A percentile compares a stretch with the other conserved stretches of the same genome.
Conservation (phyloP, 2,113 vertebrate genomes). For the Dasypus novemcinctus region DNA sequence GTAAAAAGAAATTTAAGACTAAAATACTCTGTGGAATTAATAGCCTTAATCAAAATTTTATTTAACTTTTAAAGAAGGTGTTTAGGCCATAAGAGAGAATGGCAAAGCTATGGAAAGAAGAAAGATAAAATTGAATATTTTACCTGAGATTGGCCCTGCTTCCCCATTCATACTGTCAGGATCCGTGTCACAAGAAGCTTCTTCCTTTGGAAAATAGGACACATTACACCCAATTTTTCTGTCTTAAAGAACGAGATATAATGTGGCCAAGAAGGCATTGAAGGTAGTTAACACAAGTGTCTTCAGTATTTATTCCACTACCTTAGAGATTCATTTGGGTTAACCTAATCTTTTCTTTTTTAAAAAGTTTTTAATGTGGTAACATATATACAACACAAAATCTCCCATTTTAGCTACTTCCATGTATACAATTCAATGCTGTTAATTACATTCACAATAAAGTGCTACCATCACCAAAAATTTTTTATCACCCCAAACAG, state of each 20-base stretch:
- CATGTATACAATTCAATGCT: too few relatives aligned
- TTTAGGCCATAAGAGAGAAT: background rate
- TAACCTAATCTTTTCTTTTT: background rate
- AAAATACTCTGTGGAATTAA: background rate
- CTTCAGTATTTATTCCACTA: background rate
- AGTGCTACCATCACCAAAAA: too few relatives aligned
- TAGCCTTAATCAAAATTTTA: background rate
- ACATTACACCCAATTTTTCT: background rate
- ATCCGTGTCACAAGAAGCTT: background rate
- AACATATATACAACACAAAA: too few relatives aligned
- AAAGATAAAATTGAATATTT: background rate
- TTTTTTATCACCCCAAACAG: too few relatives aligned
- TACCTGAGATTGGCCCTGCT: background rate
- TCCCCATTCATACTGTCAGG: background rate
- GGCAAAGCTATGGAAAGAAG: background rate
- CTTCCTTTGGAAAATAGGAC: background rate
- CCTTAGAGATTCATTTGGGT: background rate
- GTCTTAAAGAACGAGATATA: background rate
- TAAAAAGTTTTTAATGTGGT: too few relatives aligned
- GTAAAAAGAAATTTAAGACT: background rate
- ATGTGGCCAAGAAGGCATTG: background rate
- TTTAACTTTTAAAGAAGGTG: slow-evolving; percentile 9
- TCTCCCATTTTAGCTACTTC: too few relatives aligned
- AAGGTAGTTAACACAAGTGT: background rate
- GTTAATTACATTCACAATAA: too few relatives aligned